phyloP scores from a whole-genome alignment of 2,113 vertebrate species.

The Pheucticus melanocephalus region DNA sequence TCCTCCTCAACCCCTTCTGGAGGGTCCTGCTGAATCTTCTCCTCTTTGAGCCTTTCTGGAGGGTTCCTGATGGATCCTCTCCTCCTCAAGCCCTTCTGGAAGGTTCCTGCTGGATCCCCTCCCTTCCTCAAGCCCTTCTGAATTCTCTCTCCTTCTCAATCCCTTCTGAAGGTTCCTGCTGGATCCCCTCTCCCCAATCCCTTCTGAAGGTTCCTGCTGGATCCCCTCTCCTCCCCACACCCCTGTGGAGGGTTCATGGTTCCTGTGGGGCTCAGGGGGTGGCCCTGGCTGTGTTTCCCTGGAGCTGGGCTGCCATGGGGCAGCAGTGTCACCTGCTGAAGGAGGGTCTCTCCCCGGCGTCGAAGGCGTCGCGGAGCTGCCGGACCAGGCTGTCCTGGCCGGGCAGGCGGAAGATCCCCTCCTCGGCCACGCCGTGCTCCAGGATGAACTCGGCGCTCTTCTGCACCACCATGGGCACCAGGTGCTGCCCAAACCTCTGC shows the following conservation, averaged over 20 bases:
- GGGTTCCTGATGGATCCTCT: background rate
- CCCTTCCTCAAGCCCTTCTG: no score
- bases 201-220: background rate
- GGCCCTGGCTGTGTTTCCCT: background rate
- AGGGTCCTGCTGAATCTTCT: background rate
- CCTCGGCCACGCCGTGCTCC: slow-evolving; percentile 84
- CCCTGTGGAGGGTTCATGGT: background rate
- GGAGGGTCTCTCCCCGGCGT: slow-evolving; percentile 91
- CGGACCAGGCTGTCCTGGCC: slow-evolving; percentile 94
- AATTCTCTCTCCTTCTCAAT: no score
- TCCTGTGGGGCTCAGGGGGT: background rate
- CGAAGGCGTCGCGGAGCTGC: slow-evolving; percentile 89
- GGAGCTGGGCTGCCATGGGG: background rate
- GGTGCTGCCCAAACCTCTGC: slow-evolving; percentile 82
- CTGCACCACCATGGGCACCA: slow-evolving; percentile 91
- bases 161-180: no score
- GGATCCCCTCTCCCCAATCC: no score
- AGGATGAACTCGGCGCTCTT: slow-evolving; percentile 88
- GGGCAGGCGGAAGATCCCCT: slow-evolving; percentile 94
- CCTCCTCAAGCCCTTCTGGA: no score
- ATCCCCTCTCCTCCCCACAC: no score
- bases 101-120: background rate
- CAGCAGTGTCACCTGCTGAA: slow-evolving; percentile 79
- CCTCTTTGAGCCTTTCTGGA: no score
- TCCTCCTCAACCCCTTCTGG: background rate